These are phyloP conservation scores for Pseudochirops corinnae DNA, from an alignment of 2,797 vertebrate genomes.

Conservation along the genomic window DNA sequence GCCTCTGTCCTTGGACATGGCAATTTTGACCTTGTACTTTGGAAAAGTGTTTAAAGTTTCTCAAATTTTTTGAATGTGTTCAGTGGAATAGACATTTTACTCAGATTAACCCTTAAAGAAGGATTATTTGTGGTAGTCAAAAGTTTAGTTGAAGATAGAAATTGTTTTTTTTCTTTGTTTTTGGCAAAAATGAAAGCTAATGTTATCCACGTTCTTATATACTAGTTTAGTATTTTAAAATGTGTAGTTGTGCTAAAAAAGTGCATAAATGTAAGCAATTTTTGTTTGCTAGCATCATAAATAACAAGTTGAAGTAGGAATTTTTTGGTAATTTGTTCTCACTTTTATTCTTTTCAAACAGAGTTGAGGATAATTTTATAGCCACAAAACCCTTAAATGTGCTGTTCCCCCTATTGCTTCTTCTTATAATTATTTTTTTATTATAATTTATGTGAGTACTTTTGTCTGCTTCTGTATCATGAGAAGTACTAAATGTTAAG, in stretches of 20 bases:
- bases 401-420: slow-evolving; percentile 18
- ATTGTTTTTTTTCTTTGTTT: background rate
- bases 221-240: slow-evolving; percentile 51
- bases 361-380: background rate
- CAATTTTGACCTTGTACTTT: slow-evolving; percentile 76
- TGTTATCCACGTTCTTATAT: slow-evolving; percentile 18
- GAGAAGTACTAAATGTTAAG: slow-evolving; percentile 14
- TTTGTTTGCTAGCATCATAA: slow-evolving; percentile 48
- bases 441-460: background rate
- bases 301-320: background rate
- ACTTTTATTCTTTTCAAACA: slow-evolving; percentile 23
- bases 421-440: slow-evolving; percentile 23
- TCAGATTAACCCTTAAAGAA: slow-evolving; percentile 31
- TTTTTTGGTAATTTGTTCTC: slow-evolving; percentile 24
- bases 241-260: slow-evolving; percentile 34
- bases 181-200: slow-evolving; percentile 13
- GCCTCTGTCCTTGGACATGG: slow-evolving; percentile 75
- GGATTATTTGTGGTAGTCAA: background rate
- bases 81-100: slow-evolving; percentile 44
- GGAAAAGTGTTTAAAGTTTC: slow-evolving; percentile 62
- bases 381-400: background rate
- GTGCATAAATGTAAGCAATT: slow-evolving; percentile 31
- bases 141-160: slow-evolving; percentile 41
- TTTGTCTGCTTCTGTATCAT: background rate
- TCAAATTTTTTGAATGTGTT: slow-evolving; percentile 61